Percentiles rank a stretch among this genome's conserved stretches.
These are phyloP conservation scores for Flexamia atlantica DNA, from an alignment of 2,888 invertebrate genomes.

Conservation along the genomic window DNA sequence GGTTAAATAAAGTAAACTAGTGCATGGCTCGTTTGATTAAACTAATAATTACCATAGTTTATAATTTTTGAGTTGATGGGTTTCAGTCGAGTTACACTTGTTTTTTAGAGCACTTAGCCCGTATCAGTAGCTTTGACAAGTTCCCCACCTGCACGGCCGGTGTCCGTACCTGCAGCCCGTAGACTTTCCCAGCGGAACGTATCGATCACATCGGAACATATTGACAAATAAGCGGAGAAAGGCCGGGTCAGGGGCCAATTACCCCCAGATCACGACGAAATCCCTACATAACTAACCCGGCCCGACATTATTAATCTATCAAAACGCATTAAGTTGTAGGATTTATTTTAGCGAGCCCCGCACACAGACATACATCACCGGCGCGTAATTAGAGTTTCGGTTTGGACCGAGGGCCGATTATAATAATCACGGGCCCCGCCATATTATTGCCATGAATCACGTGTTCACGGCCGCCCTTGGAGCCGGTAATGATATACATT, in stretches of 20 bases:
- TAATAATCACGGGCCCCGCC: constrained; percentile 57
- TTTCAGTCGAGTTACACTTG: no score
- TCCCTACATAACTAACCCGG: constrained; percentile 38
- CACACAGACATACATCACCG: constrained; percentile 35
- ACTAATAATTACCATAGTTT: no score
- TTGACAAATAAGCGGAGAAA: constrained; percentile 44
- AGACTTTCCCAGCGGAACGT: background rate
- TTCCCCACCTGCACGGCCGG: background rate
- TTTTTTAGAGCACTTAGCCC: no score
- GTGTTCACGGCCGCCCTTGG: constrained; percentile 55
- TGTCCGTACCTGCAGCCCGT: background rate
- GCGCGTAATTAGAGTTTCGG: constrained; percentile 49
- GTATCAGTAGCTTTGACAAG: background rate
- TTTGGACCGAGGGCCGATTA: constrained; percentile 50
- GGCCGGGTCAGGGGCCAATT: background rate
- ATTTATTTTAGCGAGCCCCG: constrained; percentile 53
- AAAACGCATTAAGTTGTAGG: constrained; percentile 53
- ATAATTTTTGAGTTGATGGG: no score
- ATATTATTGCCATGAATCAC: constrained; percentile 62
- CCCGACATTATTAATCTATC: constrained; percentile 53
- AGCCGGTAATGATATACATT: constrained; percentile 59
- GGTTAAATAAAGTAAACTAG: no score
- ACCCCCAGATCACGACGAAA: constrained; percentile 36
- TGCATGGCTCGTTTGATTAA: no score
- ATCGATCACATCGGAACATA: constrained; percentile 38